Evolutionary conservation across 2,888 invertebrate genomes (phyloP).

Genomic region (Zaprionus obscuricornis): DNA sequence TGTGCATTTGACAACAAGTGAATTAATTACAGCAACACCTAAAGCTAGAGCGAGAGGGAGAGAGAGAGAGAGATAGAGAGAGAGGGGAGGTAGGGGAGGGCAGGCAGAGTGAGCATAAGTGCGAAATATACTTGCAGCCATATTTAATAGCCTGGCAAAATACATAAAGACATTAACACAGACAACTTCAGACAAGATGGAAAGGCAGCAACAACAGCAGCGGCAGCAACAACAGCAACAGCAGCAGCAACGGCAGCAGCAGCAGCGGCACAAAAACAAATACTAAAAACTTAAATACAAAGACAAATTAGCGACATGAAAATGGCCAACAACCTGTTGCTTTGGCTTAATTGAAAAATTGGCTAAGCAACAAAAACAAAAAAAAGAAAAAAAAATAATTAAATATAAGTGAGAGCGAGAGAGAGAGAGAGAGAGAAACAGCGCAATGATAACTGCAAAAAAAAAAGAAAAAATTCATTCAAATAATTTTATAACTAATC

Average conservation of each 20-base stretch:
- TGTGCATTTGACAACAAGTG: slow-evolving; percentile 58
- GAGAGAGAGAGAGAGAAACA: slow-evolving; percentile 12
- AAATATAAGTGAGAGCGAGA: too few species aligned
- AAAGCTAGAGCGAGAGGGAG: neutral
- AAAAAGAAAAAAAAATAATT: neutral
- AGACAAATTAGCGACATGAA: slow-evolving; percentile 70
- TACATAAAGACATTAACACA: slow-evolving; percentile 60
- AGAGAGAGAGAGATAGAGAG: neutral
- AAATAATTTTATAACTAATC: slow-evolving; percentile 60
- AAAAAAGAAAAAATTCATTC: slow-evolving; percentile 32
- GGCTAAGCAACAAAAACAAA: slow-evolving; percentile 42
- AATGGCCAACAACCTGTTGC: too few species aligned
- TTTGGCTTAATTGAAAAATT: slow-evolving; percentile 52
- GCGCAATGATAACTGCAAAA: slow-evolving; percentile 47
- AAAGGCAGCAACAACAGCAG: slow-evolving; percentile 30
- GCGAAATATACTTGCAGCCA: slow-evolving; percentile 34
- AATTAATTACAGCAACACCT: slow-evolving; percentile 72
- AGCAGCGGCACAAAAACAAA: slow-evolving; percentile 31
- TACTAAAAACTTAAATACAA: slow-evolving; percentile 27
- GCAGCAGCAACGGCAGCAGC: slow-evolving; percentile 5
- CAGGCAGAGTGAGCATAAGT: neutral
- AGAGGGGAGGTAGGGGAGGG: neutral
- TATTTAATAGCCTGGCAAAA: slow-evolving; percentile 43
- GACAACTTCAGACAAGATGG: slow-evolving; percentile 52
- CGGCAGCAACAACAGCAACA: slow-evolving; percentile 28